Base-by-base conservation (phyloP, 2,888 invertebrate species). In the Microplitis manilae region DNA sequence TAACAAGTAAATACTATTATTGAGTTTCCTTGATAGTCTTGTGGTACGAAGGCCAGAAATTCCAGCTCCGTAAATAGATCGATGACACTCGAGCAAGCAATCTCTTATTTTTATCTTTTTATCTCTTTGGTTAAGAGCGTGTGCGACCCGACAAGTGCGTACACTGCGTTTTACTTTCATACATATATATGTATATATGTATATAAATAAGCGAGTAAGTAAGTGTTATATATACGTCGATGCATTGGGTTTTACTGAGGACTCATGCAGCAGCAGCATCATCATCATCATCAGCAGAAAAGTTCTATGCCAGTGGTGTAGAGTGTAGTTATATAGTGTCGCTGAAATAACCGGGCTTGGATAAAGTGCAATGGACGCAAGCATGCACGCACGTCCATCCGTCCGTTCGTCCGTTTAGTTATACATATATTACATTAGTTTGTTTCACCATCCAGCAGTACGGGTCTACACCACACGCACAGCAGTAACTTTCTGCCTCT, bases 31-130 rank as follows among this genome's bases (percentile, higher is more conserved):
- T 70, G 15, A 68, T 9, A 38, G 65, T 72, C 60, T 73, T 68
- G 20, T 59, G 68, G 73, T 77, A 78, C 83, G 84, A 83, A 86
- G 86, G 87, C 85, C 86, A 86, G 88, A 87, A 89, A 89, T 89
- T 89, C 89, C 88, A 86, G 84, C 84, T 87, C 87, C 83, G 85
- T 88, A 89, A 89, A 89, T 89, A 89, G 89, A 89, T 89, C 89
- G 88, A 89, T 89, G 89, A 89, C 89, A 89, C 89, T 88, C 86
- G 85, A 78, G 83, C 86, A 86, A 86, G 84, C 84, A 82, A 85
- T 84, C 86, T 85, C 77, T 74, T 72, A 20, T 65, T 70, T 30
- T 30, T 30, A 30, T 30, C 30, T 30, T 30, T 30, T 30, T 30
- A 30, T 30, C 30, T 30, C 30, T 30, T 30, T 30, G 30, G 30